phyloP scores from a whole-genome alignment of 1,140 invertebrate genomes.

The Bombus sylvicola region DNA sequence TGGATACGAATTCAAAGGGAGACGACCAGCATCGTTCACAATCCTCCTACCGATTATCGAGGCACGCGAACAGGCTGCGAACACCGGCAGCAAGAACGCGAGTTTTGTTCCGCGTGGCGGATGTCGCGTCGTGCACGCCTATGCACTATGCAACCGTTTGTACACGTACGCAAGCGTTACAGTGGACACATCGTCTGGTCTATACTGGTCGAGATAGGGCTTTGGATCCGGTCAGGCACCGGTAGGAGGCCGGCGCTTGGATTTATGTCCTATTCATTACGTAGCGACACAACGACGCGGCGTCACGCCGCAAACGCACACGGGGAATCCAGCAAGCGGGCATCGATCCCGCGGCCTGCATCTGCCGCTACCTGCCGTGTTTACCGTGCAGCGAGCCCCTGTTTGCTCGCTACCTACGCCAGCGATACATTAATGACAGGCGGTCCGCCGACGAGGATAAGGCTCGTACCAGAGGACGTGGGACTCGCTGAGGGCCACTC shows the following conservation, averaged over 20 bases:
- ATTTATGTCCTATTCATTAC: conserved; percentile 74
- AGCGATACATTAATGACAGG: conserved; percentile 78
- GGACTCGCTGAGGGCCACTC: background rate
- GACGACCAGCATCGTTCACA: background rate
- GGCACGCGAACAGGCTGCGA: background rate
- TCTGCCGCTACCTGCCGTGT: conserved; percentile 59
- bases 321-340: conserved; percentile 3
- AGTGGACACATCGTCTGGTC: background rate
- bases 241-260: background rate
- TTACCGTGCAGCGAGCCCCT: conserved; percentile 65
- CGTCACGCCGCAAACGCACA: conserved; percentile 63
- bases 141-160: background rate
- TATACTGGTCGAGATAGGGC: background rate
- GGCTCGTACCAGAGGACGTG: background rate
- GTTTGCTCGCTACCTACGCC: conserved; percentile 62
- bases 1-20: background rate
- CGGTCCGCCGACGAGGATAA: conserved; percentile 41
- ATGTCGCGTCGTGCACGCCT: background rate
- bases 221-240: background rate
- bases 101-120: background rate
- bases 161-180: background rate
- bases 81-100: background rate
- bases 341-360: conserved; percentile 43
- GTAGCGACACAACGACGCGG: conserved; percentile 65
- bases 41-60: background rate